Conservation (phyloP, 2,113 vertebrate genomes). For the Chrysemys picta region DNA sequence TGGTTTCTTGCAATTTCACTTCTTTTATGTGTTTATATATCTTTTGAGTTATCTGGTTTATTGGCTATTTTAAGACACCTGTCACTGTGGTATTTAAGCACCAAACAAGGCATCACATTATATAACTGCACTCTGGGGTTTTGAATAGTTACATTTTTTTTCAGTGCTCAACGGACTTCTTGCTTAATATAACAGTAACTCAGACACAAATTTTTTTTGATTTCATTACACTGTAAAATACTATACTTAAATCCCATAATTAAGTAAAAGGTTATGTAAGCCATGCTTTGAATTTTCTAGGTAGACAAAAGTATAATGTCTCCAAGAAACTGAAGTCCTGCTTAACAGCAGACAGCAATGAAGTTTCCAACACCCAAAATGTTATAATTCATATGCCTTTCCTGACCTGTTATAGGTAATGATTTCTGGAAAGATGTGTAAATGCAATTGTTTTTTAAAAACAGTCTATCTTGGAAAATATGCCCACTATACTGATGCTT, state of each 20-base stretch:
- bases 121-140: not conserved
- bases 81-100: not conserved
- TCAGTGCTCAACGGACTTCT: not conserved
- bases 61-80: not conserved
- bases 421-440: not conserved
- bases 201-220: not conserved
- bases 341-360: rapidly evolving
- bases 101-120: not conserved
- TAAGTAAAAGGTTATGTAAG: rapidly evolving
- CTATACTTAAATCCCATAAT: not conserved
- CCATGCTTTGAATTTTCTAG: rapidly evolving
- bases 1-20: not conserved
- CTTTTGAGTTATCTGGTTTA: not conserved
- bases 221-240: not conserved
- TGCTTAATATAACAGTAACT: not conserved
- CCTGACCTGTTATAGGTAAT: rapidly evolving
- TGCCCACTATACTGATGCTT: not conserved
- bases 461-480: rapidly evolving
- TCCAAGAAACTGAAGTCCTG: not conserved
- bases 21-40: not conserved
- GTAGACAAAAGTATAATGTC: not conserved
- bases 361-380: rapidly evolving
- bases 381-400: rapidly evolving
- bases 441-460: not conserved
- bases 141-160: not conserved